Conservation (phyloP, 2,113 vertebrate genomes). For the Herpetotheres cachinnans region DNA sequence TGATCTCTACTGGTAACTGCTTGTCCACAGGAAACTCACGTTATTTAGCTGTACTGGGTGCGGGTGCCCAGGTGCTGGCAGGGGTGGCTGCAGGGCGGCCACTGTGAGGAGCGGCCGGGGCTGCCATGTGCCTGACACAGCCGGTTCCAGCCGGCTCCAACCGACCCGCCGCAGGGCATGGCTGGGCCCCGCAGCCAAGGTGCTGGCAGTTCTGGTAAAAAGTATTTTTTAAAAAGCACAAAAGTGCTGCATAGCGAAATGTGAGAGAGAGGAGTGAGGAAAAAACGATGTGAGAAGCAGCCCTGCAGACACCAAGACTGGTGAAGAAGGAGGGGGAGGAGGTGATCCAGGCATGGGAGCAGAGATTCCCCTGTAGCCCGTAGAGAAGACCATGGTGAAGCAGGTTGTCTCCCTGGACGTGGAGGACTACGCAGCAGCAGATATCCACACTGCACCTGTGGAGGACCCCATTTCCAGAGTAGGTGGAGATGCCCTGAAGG, state of each 20-base stretch:
- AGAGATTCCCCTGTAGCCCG: neutral
- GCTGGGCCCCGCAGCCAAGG: too few species aligned
- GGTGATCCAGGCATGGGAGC: neutral
- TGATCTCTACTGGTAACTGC: neutral
- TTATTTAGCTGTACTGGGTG: neutral
- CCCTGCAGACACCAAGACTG: neutral
- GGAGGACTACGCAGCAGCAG: neutral
- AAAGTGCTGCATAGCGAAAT: neutral
- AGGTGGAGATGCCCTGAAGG: neutral
- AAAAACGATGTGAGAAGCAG: neutral
- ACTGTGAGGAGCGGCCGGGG: accelerated
- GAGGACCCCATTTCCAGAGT: accelerated
- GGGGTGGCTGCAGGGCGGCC: accelerated
- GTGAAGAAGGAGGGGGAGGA: neutral
- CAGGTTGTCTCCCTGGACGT: neutral
- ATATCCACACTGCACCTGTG: neutral
- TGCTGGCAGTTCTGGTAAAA: neutral
- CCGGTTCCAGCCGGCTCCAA: accelerated
- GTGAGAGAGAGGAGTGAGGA: neutral
- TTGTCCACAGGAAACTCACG: neutral
- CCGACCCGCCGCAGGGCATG: accelerated
- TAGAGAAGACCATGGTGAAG: neutral
- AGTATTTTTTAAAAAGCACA: neutral
- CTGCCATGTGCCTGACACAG: neutral
- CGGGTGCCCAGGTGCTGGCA: too few species aligned